phyloP scores from a whole-genome alignment of 2,113 vertebrate genomes.

The Heliornis fulica region DNA sequence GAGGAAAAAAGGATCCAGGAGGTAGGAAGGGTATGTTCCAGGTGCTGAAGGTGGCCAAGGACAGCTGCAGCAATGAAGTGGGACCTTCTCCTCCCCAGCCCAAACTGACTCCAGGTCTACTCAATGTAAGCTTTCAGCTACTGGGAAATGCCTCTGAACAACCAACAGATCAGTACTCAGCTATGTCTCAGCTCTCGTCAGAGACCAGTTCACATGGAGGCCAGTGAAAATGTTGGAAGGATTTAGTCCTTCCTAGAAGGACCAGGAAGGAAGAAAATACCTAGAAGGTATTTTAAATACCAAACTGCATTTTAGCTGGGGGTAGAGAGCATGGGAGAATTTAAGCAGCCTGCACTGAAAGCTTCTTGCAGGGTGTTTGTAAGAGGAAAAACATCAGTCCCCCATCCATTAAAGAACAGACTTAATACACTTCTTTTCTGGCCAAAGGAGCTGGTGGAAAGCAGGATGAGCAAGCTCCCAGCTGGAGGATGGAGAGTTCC shows the following conservation, averaged over 20 bases:
- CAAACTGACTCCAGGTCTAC: background rate
- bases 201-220: background rate
- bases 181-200: background rate
- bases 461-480: background rate
- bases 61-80: background rate
- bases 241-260: background rate
- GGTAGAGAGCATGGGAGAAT: background rate
- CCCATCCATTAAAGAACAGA: background rate
- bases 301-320: background rate
- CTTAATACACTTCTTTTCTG: background rate
- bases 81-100: background rate
- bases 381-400: background rate
- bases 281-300: too few species aligned
- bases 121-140: background rate
- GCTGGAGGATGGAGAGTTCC: fast-evolving
- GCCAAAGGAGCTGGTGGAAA: background rate
- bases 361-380: background rate
- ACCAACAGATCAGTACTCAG: background rate
- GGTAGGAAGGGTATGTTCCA: background rate
- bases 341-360: background rate
- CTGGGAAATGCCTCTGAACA: background rate
- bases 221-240: background rate
- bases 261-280: too few species aligned
- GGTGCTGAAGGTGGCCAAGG: background rate
- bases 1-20: background rate